Evolutionary conservation across 2,797 vertebrate genomes (phyloP), one percentile per base, ranked within the genome.

Genomic region (Sebastes jordani): DNA sequence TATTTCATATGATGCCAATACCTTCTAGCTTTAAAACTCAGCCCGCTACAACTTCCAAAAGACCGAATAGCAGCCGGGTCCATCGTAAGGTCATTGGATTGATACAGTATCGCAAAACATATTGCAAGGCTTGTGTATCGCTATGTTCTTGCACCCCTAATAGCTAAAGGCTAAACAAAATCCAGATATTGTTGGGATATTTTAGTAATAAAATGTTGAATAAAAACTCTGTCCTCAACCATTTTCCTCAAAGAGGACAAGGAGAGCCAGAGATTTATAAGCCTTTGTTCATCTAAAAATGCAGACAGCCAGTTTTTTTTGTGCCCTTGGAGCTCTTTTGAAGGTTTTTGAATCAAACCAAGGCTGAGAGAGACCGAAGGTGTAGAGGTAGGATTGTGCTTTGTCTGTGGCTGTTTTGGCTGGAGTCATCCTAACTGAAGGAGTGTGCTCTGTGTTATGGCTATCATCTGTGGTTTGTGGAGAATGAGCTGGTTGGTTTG

Each of bases 381-480:
- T 76, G 71, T 22, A n/a, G 68, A 80, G 71, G 75, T 58, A 22
- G 54, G 25, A 23, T 27, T 77, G 66, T 78, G 73, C 80, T 84
- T 63, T 74, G 81, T 86, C 82, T 86, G 56, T 11, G 25, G 69
- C 71, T 92, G 90, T 92, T 92, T 89, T 84, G 89, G n/a, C 92
- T 92, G 63, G 78, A 86, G 71, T 86, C 83, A 76, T 69, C 65
- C 67, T 11, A 1, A 74, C 18, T 77, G 23, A 77, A 58, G 63
- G 63, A 67, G 79, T 69, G 75, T 16, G 36, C 62, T 4, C 25
- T 58, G 30, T 91, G 89, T 92, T 91, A 81, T 91, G 93, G 69
- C 88, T 92, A 46, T 81, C 59, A 29, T 76, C 82, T 73, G 66
- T 88, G 84, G 71, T 75, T 87, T 56, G 36, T 78, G 69, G 69